Evolutionary conservation across 2,113 vertebrate genomes (phyloP), one percentile per base, ranked within the genome.

Genomic region (Oreochromis spilurus): DNA sequence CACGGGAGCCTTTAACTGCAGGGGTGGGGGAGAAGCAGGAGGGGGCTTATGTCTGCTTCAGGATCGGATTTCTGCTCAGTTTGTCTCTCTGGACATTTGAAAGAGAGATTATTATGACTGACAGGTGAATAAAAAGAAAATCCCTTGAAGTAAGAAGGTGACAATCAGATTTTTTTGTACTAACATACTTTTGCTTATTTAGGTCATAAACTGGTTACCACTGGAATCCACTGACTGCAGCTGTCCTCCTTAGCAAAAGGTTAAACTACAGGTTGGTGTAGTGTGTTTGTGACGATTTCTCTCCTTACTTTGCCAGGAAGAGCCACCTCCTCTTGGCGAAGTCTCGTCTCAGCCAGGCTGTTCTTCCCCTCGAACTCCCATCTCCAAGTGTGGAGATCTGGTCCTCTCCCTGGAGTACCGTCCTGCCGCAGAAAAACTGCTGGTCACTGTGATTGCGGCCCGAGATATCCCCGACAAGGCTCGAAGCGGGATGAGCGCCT

Each of bases 381-480:
- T 99, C 93, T 97, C 97, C 54, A 99, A 96, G 86, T 99, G 98
- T 6, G 98, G 98, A 4, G 96, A 99, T 89, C 95, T 99, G 62
- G 95, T 97, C 58, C 92, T 99, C 55, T 72, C 95, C 50, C 95
- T 99, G 72, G 96, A 95, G 87, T 99, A 99, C 11, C 97, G 92
- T 55, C 81, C 96, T 10, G 93, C 95, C 0, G 91, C 89, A 14
- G 97, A 97, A 90, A 98, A 97, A 95, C 96, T 99, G n/a, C 86
- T 94, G 14, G 97, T 98, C 53, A 97, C 96, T 0, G 38, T 99
- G 62, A 77, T 98, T 53, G 95, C 94, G 62, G 98, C 98, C 1
- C 96, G 96, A 48, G 97, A 96, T 36, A 94, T 99, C 52, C 99
- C 98, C 0, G 98, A 98, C 93, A 99, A 98, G 95, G 97, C 97